Evolutionary conservation across 2,888 invertebrate species (phyloP).

Genomic region (Stenodema calcarata): DNA sequence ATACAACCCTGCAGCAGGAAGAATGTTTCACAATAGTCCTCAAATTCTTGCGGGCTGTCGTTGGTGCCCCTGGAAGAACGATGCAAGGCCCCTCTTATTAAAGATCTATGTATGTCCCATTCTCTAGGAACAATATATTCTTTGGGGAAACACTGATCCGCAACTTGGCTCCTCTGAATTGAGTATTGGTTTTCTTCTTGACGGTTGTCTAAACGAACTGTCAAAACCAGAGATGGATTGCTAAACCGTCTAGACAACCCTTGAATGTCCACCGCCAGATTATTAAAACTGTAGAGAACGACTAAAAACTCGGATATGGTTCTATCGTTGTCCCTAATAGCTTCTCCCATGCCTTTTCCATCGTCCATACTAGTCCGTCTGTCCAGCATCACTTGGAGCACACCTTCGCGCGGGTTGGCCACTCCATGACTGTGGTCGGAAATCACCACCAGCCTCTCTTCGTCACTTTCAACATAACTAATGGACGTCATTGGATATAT

Average conservation of each 20-base stretch:
- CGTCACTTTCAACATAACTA: slow-evolving; percentile 42
- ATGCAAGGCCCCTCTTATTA: background rate
- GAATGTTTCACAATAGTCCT: background rate
- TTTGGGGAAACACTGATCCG: background rate
- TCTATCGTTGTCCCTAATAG: slow-evolving; percentile 38
- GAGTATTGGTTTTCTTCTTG: background rate
- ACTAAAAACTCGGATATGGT: slow-evolving; percentile 44
- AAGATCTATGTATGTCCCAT: background rate
- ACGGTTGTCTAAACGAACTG: background rate
- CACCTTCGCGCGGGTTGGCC: slow-evolving; percentile 34
- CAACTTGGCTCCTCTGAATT: background rate
- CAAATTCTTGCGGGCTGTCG: too few relatives aligned
- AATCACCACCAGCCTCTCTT: slow-evolving; percentile 27
- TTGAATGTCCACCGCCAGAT: background rate
- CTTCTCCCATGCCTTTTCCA: slow-evolving; percentile 50
- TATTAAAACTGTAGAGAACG: background rate
- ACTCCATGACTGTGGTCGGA: slow-evolving; percentile 52
- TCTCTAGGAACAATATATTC: background rate
- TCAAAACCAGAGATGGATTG: background rate
- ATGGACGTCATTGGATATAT: slow-evolving; percentile 51
- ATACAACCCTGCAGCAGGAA: background rate
- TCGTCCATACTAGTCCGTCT: slow-evolving; percentile 48
- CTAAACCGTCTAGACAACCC: background rate
- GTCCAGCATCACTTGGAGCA: slow-evolving; percentile 52
- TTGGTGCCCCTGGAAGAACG: background rate